Base-by-base conservation (phyloP, 1,140 invertebrate species). In the Proctacanthus coquilletti region DNA sequence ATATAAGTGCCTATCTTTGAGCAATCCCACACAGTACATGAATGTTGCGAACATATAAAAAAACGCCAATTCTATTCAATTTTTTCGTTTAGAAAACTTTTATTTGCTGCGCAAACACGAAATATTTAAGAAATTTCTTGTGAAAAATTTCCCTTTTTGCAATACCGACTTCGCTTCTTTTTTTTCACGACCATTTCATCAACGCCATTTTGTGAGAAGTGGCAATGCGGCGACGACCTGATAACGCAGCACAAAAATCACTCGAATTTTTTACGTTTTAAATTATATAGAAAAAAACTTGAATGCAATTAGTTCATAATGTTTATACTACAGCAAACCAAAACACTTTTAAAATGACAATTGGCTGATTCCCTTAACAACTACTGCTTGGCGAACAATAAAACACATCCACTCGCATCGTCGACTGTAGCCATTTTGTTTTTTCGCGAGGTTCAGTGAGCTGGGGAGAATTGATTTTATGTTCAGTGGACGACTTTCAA, bases 1-100 rank as follows among this genome's bases (percentile, higher is more conserved):
- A 58, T 58, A 58, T 52, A 48, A 48, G 55, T 45, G 48, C 53
- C n/a, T n/a, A n/a, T n/a, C n/a, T n/a, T n/a, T n/a, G n/a, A n/a
- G n/a, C n/a, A n/a, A n/a, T n/a, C n/a, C n/a, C n/a, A n/a, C 44
- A 47, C 48, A 45, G 51, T 39, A 56, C 45, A 48, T 42, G 29
- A 14, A 44, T 51, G 52, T 54, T 51, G 48, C 49, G 47, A 56
- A 36, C 49, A 47, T 46, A 49, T 44, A 36, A 31, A 34, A 17
- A 33, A 52, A 52, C 53, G 51, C 53, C 51, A 51, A 42, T 43
- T 34, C 43, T 49, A 40, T 50, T 32, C 40, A 32, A 40, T 15
- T 32, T 15, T 32, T n/a, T 32, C 5, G 14, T 32, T 32, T 32
- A 32, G 5, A 6, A 11, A 5, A 32, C 14, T 32, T 32, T 32